Percentiles rank a stretch among this genome's conserved stretches.
Evolutionary conservation across 2,888 invertebrate genomes (phyloP).

Genomic region (Thyatira batis): DNA sequence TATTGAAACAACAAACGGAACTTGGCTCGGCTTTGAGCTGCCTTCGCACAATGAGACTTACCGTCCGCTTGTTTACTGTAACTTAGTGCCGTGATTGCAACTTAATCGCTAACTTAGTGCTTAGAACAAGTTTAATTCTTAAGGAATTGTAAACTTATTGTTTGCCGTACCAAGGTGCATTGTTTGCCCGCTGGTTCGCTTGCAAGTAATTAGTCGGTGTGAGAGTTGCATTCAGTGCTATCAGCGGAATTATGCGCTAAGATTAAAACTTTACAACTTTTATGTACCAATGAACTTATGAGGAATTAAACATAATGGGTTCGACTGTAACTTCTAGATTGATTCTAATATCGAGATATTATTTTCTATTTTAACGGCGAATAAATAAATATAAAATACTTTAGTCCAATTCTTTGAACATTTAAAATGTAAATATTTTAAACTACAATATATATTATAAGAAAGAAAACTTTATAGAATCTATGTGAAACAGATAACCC

Average conservation of each 20-base stretch:
- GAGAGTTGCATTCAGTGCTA: slow-evolving; percentile 34
- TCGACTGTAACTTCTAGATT: background rate
- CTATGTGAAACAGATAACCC: background rate
- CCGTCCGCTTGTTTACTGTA: slow-evolving; percentile 61
- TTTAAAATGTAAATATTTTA: too few relatives aligned
- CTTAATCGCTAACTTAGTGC: slow-evolving; percentile 67
- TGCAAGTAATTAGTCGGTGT: slow-evolving; percentile 30
- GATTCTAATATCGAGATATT: too few relatives aligned
- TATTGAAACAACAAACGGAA: slow-evolving; percentile 59
- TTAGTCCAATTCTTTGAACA: too few relatives aligned
- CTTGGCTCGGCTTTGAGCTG: slow-evolving; percentile 47
- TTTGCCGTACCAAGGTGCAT: slow-evolving; percentile 23
- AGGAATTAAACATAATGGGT: background rate
- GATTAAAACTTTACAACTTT: slow-evolving; percentile 21
- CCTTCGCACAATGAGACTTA: slow-evolving; percentile 62
- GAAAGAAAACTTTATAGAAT: background rate
- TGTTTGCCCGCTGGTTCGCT: slow-evolving; percentile 13
- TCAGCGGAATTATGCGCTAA: slow-evolving; percentile 34
- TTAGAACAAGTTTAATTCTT: slow-evolving; percentile 60
- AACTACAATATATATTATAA: too few relatives aligned
- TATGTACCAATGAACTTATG: background rate
- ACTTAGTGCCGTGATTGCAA: slow-evolving; percentile 64
- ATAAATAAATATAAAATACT: background rate
- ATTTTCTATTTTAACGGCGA: background rate
- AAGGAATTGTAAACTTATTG: slow-evolving; percentile 50